Base-by-base conservation (phyloP, 2,888 invertebrate genomes). In the Platynereis dumerilii region DNA sequence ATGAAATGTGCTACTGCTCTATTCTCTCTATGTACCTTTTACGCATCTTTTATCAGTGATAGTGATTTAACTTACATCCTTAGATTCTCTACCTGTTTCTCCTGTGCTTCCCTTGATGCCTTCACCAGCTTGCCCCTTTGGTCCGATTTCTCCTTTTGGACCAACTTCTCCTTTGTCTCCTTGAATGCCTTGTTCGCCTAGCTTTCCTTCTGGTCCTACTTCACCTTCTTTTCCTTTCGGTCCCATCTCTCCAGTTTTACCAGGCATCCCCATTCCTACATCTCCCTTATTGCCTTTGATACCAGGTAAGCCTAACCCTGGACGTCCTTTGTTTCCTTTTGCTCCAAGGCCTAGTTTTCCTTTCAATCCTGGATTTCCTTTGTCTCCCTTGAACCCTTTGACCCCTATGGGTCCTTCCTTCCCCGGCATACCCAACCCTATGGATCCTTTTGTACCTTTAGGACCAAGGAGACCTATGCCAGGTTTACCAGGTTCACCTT, bases 241-340 rank as follows among this genome's bases (percentile, higher is more conserved):
- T 15, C 57, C 57, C 20, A 3, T 39, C 1, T 10, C n/a, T 1
- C 52, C 57, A 45, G 34, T 45, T n/a, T 60, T 57, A 3, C 57
- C 60, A 7, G 65, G 57, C 45, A 65, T 56, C 5, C 62, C 62
- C 42, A 53, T 66, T 5, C 67, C 67, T 3, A 54, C 53, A n/a
- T n/a, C 29, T 26, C 76, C 76, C 45, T 73, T 73, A 24, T 62
- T 60, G 67, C 76, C 76, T 45, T 63, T 67, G 22, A 15, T 42
- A 0, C 61, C 61, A 17, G 48, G 24, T 2, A 61, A 39, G 1
- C 61, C 61, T 10, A 61, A 39, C 17, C 72, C 74, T 26, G 71
- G 67, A 2, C 66, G 63, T 28, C 76, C 77, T 27, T 66, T 65
- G 29, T 69, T 66, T 24, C 76, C 76, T 55, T 68, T 64, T 20